A percentile compares a stretch with the other conserved stretches of the same genome.
Evolutionary conservation across 2,888 invertebrate species (phyloP).

Genomic region (Saturnia japonica): DNA sequence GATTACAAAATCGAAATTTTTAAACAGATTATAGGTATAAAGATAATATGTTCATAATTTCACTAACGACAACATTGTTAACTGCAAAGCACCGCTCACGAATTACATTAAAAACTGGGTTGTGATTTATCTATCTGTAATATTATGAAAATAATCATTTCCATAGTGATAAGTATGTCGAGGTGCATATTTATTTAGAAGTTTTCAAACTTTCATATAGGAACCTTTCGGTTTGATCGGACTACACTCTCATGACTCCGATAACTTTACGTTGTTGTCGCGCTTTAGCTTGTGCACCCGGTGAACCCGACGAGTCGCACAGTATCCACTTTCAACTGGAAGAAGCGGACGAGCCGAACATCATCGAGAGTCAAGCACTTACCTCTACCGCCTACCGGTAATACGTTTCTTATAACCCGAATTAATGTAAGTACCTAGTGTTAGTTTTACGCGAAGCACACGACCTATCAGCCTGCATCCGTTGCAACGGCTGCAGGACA

Average conservation of each 20-base stretch:
- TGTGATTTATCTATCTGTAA: not conserved
- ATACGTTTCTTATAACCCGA: not conserved
- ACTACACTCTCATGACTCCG: no score
- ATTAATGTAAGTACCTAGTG: not conserved
- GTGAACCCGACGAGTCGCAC: not conserved
- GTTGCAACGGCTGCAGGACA: not conserved
- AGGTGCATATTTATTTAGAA: not conserved
- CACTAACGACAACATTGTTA: not conserved
- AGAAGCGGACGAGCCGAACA: not conserved
- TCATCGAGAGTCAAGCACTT: not conserved
- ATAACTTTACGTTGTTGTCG: no score
- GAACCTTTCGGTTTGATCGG: not conserved
- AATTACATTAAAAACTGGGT: not conserved
- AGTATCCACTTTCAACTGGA: not conserved
- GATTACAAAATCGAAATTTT: not conserved
- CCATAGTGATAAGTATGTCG: not conserved
- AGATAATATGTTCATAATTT: not conserved
- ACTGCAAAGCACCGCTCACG: not conserved
- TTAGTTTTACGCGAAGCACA: not conserved
- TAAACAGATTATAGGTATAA: not conserved
- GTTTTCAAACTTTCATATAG: not conserved
- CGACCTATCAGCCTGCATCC: not conserved
- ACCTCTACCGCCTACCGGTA: not conserved
- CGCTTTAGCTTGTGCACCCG: no score
- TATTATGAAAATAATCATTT: not conserved